Conservation (phyloP, 2,888 invertebrate species). For the Heliconius ismenius region DNA sequence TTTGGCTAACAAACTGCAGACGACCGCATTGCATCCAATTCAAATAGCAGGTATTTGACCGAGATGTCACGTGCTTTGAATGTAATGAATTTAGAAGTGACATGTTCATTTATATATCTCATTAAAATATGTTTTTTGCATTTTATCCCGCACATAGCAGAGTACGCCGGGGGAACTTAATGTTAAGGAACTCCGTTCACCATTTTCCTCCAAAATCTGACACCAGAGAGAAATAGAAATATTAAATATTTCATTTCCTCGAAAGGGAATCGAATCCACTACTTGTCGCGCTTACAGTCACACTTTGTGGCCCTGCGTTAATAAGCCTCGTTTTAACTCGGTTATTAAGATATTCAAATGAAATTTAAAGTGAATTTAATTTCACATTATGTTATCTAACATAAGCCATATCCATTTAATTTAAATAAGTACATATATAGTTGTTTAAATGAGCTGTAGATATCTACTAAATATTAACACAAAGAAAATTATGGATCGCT, state of each 20-base stretch:
- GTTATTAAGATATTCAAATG: not conserved
- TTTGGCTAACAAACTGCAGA: constrained; percentile 64
- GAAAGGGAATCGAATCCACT: too few species aligned
- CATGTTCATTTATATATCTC: constrained; percentile 16
- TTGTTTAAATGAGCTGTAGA: not conserved
- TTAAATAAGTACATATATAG: not conserved
- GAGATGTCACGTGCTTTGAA: constrained; percentile 57
- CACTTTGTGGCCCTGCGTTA: too few species aligned
- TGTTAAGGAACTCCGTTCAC: too few species aligned
- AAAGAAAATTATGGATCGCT: constrained; percentile 8
- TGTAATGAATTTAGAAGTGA: constrained; percentile 58
- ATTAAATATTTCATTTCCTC: too few species aligned
- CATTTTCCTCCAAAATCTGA: too few species aligned
- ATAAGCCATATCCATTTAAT: not conserved
- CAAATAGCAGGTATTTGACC: constrained; percentile 76
- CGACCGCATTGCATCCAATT: constrained; percentile 66
- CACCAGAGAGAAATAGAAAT: too few species aligned
- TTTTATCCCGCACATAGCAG: too few species aligned
- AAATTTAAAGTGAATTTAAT: constrained; percentile 1
- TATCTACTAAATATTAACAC: constrained; percentile 53
- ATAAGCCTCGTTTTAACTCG: too few species aligned
- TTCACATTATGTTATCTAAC: not conserved
- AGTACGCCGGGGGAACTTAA: too few species aligned
- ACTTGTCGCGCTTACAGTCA: too few species aligned
- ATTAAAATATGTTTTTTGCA: too few species aligned